phyloP scores from a whole-genome alignment of 2,888 invertebrate species.

The Bimastos eiseni region DNA sequence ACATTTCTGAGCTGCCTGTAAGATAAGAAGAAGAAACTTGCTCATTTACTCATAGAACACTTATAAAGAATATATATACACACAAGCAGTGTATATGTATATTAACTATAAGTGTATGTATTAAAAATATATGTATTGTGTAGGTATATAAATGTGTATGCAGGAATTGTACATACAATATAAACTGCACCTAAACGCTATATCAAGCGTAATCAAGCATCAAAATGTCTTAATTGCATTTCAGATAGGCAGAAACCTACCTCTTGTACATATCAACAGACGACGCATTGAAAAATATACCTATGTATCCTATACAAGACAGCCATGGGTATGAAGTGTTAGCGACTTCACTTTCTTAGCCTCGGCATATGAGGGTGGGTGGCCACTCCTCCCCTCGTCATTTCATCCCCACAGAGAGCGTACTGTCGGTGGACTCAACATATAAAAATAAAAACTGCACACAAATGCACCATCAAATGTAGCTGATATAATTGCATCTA shows the following conservation, averaged over 20 bases:
- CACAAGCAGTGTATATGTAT: not conserved
- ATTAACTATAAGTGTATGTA: not conserved
- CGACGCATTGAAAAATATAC: too few relatives aligned
- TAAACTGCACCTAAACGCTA: not conserved
- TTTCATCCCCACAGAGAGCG: too few relatives aligned
- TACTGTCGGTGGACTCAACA: too few relatives aligned
- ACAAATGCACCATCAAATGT: not conserved
- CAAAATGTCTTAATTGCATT: not conserved
- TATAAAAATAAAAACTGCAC: too few relatives aligned
- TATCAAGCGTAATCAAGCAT: not conserved
- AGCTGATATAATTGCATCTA: not conserved
- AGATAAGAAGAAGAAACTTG: constrained; percentile 68
- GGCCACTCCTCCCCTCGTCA: too few relatives aligned
- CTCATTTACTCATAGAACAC: constrained; percentile 90
- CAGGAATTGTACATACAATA: too few relatives aligned
- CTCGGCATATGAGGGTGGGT: too few relatives aligned
- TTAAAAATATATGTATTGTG: constrained; percentile 50
- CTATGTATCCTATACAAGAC: too few relatives aligned
- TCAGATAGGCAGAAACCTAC: too few relatives aligned
- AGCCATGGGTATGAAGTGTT: too few relatives aligned
- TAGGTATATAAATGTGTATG: not conserved
- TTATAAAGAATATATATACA: constrained; percentile 67
- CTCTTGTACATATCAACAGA: too few relatives aligned
- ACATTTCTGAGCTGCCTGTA: not conserved
- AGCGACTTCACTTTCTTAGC: too few relatives aligned